Percentiles rank a stretch among this genome's conserved stretches.
These are phyloP conservation scores for Sebastes matsubarae DNA, from an alignment of 2,797 vertebrate genomes.

Conservation along the genomic window DNA sequence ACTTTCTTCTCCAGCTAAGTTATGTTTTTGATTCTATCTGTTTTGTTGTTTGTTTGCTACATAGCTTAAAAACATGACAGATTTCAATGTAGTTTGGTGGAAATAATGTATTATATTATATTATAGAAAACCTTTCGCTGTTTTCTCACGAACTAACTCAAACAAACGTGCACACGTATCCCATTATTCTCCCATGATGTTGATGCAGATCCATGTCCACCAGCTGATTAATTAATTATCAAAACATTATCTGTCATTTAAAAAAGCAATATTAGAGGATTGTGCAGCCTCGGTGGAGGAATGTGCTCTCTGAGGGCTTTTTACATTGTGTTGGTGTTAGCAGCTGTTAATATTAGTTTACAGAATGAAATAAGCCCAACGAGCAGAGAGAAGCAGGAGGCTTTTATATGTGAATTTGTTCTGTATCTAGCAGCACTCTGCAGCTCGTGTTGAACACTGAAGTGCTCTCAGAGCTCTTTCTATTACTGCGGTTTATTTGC, in stretches of 20 bases:
- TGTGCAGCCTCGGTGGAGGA: neutral
- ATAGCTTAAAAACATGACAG: neutral
- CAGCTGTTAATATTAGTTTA: neutral
- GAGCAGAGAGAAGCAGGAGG: neutral
- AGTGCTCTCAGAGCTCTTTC: constrained; percentile 55
- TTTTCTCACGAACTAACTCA: neutral
- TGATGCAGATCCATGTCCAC: neutral
- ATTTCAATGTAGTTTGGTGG: neutral
- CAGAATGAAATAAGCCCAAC: neutral
- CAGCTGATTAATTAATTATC: neutral
- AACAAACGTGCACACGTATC: neutral
- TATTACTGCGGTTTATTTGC: constrained; percentile 62
- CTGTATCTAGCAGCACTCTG: constrained; percentile 24
- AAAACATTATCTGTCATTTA: neutral
- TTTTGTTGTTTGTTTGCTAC: neutral
- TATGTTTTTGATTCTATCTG: neutral
- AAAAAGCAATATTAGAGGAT: neutral
- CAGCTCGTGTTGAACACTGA: constrained; percentile 5
- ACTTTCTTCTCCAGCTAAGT: neutral
- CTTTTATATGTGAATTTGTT: constrained; percentile 31
- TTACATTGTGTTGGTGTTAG: neutral
- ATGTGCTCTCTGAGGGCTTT: neutral
- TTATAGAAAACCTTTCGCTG: neutral
- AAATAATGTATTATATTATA: neutral
- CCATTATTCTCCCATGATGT: neutral